These are phyloP conservation scores for Drosophila greeni DNA, from an alignment of 2,888 invertebrate species.

Conservation along the genomic window DNA sequence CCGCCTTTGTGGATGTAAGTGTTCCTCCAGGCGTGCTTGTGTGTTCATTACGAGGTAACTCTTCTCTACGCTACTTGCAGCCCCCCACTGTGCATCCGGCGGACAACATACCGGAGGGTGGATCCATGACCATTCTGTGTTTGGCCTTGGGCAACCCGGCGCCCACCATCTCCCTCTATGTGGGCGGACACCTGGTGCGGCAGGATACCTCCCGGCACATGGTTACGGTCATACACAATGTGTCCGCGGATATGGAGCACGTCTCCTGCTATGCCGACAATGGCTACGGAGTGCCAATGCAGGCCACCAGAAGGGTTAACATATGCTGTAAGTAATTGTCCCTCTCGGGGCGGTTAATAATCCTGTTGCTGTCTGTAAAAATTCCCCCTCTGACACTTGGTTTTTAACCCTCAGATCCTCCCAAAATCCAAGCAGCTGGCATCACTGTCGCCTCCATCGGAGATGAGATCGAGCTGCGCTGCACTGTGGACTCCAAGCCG, in stretches of 20 bases:
- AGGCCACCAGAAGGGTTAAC: constrained; percentile 87
- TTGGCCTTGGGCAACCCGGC: constrained; percentile 92
- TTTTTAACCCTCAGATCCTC: constrained; percentile 82
- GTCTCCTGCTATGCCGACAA: constrained; percentile 93
- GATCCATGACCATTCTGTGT: constrained; percentile 91
- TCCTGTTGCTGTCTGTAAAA: neutral
- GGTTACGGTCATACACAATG: constrained; percentile 92
- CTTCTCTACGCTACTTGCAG: constrained; percentile 78
- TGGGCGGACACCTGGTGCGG: constrained; percentile 85
- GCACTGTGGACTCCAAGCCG: constrained; percentile 88
- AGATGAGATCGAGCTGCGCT: constrained; percentile 87
- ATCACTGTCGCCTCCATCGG: constrained; percentile 88
- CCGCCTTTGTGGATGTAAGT: constrained; percentile 90
- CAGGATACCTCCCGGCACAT: constrained; percentile 90
- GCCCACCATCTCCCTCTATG: constrained; percentile 90
- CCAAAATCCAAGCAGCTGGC: constrained; percentile 87
- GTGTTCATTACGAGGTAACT: constrained; percentile 8
- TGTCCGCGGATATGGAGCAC: constrained; percentile 90
- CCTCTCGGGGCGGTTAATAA: constrained; percentile 2
- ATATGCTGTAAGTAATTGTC: constrained; percentile 86
- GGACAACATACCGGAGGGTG: constrained; percentile 89
- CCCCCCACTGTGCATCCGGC: constrained; percentile 91
- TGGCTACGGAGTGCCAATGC: constrained; percentile 92
- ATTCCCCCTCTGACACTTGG: neutral
- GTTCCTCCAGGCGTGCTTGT: neutral